phyloP scores from a whole-genome alignment of 2,797 vertebrate species.

The Picus viridis region DNA sequence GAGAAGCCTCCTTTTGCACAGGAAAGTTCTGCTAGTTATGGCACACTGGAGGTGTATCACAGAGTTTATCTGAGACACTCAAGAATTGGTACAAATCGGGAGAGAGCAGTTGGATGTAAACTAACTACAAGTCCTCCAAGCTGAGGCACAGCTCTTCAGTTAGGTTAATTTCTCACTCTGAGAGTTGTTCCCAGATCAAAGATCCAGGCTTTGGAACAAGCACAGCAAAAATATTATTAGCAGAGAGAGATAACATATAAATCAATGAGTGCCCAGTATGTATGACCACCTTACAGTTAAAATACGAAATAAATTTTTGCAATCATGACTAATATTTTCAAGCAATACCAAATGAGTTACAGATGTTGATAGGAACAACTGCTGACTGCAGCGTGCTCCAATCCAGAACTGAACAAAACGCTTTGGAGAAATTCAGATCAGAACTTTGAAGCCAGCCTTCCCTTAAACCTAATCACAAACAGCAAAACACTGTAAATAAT shows the following conservation, averaged over 20 bases:
- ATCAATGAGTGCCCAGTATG: neutral
- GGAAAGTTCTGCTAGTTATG: neutral
- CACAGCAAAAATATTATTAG: conserved; percentile 4
- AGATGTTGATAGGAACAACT: conserved; percentile 60
- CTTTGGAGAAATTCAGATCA: conserved; percentile 24
- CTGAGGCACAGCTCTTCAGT: neutral
- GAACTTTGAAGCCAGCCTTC: neutral
- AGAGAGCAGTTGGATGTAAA: neutral
- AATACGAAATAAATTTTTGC: conserved; percentile 47
- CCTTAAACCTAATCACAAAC: conserved; percentile 32
- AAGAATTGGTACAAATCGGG: neutral
- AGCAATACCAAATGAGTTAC: conserved; percentile 56
- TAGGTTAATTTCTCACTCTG: neutral
- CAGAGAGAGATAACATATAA: conserved; percentile 16
- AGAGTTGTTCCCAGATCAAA: neutral
- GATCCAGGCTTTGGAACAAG: neutral
- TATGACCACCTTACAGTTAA: conserved; percentile 38
- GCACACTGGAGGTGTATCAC: neutral
- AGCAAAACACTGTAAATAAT: conserved; percentile 31
- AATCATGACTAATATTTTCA: conserved; percentile 50
- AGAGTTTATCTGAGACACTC: neutral
- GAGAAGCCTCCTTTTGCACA: neutral
- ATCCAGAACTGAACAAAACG: neutral
- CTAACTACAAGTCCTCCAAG: neutral
- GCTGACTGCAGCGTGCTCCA: neutral